A percentile compares a stretch with the other conserved stretches of the same genome.
These are phyloP conservation scores for Cochlearius cochlearius DNA, from an alignment of 2,113 vertebrate genomes.

Conservation along the genomic window DNA sequence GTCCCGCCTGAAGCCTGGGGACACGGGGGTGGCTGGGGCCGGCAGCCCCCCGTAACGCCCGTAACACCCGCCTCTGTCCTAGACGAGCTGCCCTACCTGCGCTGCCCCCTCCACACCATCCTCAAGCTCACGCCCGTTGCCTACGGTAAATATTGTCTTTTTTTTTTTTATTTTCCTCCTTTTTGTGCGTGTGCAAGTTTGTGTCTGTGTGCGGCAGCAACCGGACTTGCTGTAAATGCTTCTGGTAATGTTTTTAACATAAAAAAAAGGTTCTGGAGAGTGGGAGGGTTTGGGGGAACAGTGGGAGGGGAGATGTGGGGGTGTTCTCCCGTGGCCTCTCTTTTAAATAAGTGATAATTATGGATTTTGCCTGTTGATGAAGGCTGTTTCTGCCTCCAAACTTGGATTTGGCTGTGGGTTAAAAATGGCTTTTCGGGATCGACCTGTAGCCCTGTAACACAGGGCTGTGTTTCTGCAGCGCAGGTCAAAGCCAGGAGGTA, in stretches of 20 bases:
- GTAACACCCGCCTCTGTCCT: neutral
- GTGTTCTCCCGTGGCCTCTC: neutral
- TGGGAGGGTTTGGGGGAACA: neutral
- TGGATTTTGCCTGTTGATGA: neutral
- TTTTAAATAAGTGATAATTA: fast-evolving
- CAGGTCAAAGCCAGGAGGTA: neutral
- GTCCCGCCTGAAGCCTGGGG: too few relatives aligned
- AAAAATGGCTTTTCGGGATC: neutral
- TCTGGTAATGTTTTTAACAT: fast-evolving
- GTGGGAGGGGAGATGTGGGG: neutral
- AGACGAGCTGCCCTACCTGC: slow-evolving; percentile 95
- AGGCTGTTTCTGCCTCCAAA: neutral
- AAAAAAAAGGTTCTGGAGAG: neutral
- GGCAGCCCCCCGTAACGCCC: neutral
- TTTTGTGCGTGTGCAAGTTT: too few relatives aligned
- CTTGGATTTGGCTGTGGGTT: neutral
- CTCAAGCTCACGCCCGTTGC: slow-evolving; percentile 94
- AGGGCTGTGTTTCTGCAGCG: neutral
- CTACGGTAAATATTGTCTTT: slow-evolving; percentile 79
- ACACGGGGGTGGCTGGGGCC: neutral
- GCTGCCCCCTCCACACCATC: slow-evolving; percentile 93
- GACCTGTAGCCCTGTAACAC: fast-evolving
- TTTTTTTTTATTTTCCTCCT: fast-evolving
- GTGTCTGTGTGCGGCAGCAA: fast-evolving
- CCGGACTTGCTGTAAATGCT: fast-evolving